Conservation (phyloP, 2,888 invertebrate genomes). For the Tinea trinotella region DNA sequence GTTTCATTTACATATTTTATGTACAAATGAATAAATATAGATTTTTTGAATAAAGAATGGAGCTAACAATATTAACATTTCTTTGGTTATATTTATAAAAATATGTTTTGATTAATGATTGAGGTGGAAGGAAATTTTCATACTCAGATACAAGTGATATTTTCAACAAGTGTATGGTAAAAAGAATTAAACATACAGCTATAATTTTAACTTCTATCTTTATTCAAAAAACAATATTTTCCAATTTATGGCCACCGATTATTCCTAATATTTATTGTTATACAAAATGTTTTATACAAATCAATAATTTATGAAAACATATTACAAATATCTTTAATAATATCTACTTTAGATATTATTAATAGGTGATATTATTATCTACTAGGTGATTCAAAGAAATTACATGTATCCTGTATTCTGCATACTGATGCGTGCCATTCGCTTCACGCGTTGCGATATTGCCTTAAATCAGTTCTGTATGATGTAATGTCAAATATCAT, state of each 20-base stretch:
- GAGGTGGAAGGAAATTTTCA: too few species aligned
- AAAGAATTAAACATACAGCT: too few species aligned
- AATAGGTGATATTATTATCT: not conserved
- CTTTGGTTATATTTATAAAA: slow-evolving; percentile 3
- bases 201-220: too few species aligned
- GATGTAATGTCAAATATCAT: slow-evolving; percentile 29
- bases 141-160: too few species aligned
- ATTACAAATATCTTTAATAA: not conserved
- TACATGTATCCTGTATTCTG: slow-evolving; percentile 9
- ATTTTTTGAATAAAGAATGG: slow-evolving; percentile 36
- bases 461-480: slow-evolving; percentile 30
- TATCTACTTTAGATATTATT: too few species aligned
- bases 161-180: too few species aligned
- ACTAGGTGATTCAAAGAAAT: slow-evolving; percentile 3
- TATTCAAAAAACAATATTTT: slow-evolving; percentile 28
- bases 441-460: not conserved
- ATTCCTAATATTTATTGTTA: slow-evolving; percentile 51
- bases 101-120: slow-evolving; percentile 1
- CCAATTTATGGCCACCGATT: slow-evolving; percentile 62
- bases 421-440: not conserved
- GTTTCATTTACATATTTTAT: slow-evolving; percentile 57
- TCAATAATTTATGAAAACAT: slow-evolving; percentile 1
- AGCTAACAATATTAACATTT: slow-evolving; percentile 1
- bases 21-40: slow-evolving; percentile 43
- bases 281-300: slow-evolving; percentile 43